These are phyloP conservation scores for Rhinogobius similis DNA, from an alignment of 2,113 vertebrate genomes.

Conservation along the genomic window DNA sequence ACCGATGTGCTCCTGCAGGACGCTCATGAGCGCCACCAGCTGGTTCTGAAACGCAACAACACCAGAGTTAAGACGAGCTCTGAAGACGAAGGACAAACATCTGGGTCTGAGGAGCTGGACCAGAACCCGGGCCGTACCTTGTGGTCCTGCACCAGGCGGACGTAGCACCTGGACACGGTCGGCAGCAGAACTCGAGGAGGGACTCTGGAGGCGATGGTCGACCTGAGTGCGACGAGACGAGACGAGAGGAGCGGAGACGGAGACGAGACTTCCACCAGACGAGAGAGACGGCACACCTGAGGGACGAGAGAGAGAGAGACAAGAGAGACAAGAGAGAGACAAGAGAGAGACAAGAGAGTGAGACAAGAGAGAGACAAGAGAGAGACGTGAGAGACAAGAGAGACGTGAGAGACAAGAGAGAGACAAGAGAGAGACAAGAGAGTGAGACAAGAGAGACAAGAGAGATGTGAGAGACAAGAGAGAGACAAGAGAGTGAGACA, in stretches of 20 bases:
- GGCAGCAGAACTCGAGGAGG: slow-evolving; percentile 88
- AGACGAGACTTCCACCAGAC: slow-evolving; percentile 69
- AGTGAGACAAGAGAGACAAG: too few species aligned
- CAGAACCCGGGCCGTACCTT: slow-evolving; percentile 82
- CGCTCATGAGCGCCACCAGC: slow-evolving; percentile 84
- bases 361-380: too few species aligned
- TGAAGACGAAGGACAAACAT: not conserved
- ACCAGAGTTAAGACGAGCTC: not conserved
- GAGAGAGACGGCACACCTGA: slow-evolving; percentile 86
- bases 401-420: too few species aligned
- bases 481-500: too few species aligned
- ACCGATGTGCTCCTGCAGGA: slow-evolving; percentile 87
- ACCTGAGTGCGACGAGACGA: slow-evolving; percentile 80
- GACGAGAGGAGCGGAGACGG: slow-evolving; percentile 74
- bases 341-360: too few species aligned
- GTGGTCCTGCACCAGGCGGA: slow-evolving; percentile 69
- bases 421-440: too few species aligned
- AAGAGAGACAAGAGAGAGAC: too few species aligned
- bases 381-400: too few species aligned
- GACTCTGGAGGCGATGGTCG: slow-evolving; percentile 84
- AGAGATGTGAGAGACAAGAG: too few species aligned
- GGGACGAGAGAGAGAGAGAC: not conserved
- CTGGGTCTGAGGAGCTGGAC: too few species aligned
- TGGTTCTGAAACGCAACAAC: slow-evolving; percentile 69
- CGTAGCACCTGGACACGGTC: slow-evolving; percentile 81